Evolutionary conservation across 1,140 invertebrate species (phyloP).

Genomic region (Potamilus streckersoni): DNA sequence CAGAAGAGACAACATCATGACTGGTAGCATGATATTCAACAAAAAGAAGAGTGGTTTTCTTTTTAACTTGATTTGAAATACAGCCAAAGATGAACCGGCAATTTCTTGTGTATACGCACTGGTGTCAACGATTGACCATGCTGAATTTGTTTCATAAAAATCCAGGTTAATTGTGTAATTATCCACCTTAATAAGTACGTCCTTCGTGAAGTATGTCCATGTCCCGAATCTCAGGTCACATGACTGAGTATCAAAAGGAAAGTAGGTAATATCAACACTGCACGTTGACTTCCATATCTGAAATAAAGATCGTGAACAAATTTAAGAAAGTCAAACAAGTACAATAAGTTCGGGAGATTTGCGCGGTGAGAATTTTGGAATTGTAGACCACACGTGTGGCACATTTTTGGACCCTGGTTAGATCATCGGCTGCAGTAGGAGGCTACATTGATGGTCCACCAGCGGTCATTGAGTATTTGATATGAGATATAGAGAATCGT

Average conservation of each 20-base stretch:
- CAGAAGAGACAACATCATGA: constrained; percentile 16
- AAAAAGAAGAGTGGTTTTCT: constrained; percentile 8
- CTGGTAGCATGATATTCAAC: constrained; percentile 17
- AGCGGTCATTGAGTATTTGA: too few species aligned
- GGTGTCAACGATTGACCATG: constrained; percentile 9
- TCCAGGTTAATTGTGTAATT: background rate
- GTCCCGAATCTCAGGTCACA: constrained; percentile 10
- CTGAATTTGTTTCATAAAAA: constrained; percentile 13
- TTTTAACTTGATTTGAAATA: constrained; percentile 5
- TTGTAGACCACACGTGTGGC: too few species aligned
- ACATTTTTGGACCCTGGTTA: too few species aligned
- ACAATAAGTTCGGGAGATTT: too few species aligned
- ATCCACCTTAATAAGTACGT: constrained; percentile 3
- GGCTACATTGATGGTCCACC: too few species aligned
- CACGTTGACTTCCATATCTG: background rate
- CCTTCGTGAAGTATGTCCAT: constrained; percentile 3
- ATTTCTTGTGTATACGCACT: background rate
- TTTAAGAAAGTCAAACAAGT: too few species aligned
- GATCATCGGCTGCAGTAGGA: too few species aligned
- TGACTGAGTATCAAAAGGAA: constrained; percentile 22
- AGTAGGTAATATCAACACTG: constrained; percentile 23
- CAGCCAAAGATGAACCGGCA: too few species aligned
- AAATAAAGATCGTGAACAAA: too few species aligned
- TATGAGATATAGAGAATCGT: too few species aligned
- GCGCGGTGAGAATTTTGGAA: too few species aligned